A percentile compares a stretch with the other conserved stretches of the same genome.
Evolutionary conservation across 2,888 invertebrate genomes (phyloP).

Genomic region (Lasioglossum oenotherae): DNA sequence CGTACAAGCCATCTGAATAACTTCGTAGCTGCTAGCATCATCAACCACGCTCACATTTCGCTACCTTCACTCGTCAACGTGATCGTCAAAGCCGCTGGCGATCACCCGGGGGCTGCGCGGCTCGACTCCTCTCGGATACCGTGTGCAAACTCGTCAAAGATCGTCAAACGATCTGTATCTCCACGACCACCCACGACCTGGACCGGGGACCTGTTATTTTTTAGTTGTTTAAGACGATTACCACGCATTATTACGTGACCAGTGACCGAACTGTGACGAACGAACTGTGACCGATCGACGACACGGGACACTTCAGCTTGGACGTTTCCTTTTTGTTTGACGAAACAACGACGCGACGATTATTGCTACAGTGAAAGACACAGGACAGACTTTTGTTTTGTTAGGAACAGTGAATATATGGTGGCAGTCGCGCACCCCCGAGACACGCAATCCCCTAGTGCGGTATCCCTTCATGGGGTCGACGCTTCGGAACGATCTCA

Average conservation of each 20-base stretch:
- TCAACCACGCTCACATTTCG: conserved; percentile 40
- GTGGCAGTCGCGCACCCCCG: conserved; percentile 58
- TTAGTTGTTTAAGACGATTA: neutral
- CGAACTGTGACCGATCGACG: conserved; percentile 30
- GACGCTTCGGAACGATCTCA: conserved; percentile 40
- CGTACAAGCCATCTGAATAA: conserved; percentile 85
- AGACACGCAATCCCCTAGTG: conserved; percentile 33
- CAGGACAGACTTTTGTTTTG: conserved; percentile 19
- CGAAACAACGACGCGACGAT: neutral
- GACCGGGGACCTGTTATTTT: conserved; percentile 1
- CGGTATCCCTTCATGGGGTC: conserved; percentile 57
- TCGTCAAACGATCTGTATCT: neutral
- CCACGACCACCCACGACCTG: neutral
- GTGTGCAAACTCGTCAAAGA: conserved; percentile 14
- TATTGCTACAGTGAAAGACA: conserved; percentile 26
- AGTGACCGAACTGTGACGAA: conserved; percentile 52
- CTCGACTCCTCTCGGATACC: conserved; percentile 36
- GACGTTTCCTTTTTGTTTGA: neutral
- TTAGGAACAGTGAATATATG: conserved; percentile 48
- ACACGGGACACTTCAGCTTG: neutral
- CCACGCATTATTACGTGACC: conserved; percentile 36
- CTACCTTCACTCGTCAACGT: conserved; percentile 69
- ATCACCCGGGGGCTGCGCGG: conserved; percentile 60
- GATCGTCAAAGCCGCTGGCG: conserved; percentile 53
- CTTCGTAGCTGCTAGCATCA: conserved; percentile 33